Conservation (phyloP, 2,797 vertebrate species). For the Muraenolepis orangiensis region DNA sequence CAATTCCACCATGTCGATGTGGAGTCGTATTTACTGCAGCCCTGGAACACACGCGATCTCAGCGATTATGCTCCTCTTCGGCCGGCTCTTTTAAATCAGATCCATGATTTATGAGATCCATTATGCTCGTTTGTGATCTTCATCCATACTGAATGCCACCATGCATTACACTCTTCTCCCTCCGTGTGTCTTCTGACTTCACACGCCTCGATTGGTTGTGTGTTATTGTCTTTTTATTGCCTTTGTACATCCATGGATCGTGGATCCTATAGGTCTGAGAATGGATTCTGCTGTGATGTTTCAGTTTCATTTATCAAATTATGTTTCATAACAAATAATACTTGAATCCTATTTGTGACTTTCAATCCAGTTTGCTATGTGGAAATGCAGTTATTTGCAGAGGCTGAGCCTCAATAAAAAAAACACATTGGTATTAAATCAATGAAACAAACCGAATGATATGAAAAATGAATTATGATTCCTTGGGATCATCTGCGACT, state of each 20-base stretch:
- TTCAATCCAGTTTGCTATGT: neutral
- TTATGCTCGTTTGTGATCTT: neutral
- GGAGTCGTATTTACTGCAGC: neutral
- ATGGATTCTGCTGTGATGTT: neutral
- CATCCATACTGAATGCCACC: neutral
- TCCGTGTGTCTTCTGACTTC: neutral
- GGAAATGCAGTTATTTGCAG: neutral
- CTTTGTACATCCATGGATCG: too few species aligned
- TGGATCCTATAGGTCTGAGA: neutral
- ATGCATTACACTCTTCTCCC: neutral
- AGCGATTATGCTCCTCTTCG: neutral
- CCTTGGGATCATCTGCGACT: neutral
- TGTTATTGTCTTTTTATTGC: neutral
- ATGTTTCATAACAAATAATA: neutral
- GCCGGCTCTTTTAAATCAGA: neutral
- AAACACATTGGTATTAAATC: neutral
- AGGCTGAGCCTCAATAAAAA: neutral
- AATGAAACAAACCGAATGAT: neutral
- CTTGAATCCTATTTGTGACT: neutral
- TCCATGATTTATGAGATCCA: neutral
- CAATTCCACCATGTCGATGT: neutral
- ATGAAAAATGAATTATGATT: neutral
- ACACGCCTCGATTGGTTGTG: neutral
- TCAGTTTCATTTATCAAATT: neutral
- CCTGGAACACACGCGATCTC: neutral